Evolutionary conservation across 1,140 invertebrate species (phyloP).

Genomic region (Leptinotarsa texana): DNA sequence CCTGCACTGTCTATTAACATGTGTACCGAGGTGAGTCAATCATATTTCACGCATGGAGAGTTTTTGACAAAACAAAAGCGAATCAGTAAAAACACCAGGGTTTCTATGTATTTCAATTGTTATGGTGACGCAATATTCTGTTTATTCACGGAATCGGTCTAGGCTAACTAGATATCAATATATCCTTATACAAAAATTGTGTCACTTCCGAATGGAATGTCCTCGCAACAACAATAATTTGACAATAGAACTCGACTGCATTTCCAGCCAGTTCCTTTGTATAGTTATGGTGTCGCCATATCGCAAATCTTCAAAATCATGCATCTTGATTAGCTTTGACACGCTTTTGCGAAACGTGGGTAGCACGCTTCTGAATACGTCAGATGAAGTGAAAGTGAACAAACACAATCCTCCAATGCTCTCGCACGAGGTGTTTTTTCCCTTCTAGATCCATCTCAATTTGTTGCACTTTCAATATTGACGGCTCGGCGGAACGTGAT

Average conservation of each 20-base stretch:
- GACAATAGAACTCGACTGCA: no score
- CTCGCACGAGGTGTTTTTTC: background rate
- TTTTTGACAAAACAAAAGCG: no score
- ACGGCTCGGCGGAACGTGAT: background rate
- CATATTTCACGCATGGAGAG: no score
- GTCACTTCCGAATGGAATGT: background rate
- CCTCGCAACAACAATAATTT: background rate
- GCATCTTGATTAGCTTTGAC: conserved; percentile 7
- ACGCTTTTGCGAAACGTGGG: conserved; percentile 10
- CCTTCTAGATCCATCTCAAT: conserved; percentile 14
- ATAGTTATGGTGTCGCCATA: background rate
- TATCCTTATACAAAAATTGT: background rate
- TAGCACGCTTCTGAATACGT: background rate
- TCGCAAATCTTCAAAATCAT: conserved; percentile 4
- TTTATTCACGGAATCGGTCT: no score
- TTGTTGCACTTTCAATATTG: conserved; percentile 7
- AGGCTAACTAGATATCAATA: background rate
- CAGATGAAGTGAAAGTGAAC: conserved; percentile 13
- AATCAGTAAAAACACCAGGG: no score
- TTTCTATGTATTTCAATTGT: no score
- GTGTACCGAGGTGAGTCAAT: no score
- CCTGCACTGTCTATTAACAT: no score
- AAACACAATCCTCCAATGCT: background rate
- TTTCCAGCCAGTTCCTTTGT: background rate
- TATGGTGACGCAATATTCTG: no score